Percentiles rank a stretch among this genome's conserved stretches.
These are phyloP conservation scores for Monochamus alternatus DNA, from an alignment of 2,888 invertebrate species.

Conservation along the genomic window DNA sequence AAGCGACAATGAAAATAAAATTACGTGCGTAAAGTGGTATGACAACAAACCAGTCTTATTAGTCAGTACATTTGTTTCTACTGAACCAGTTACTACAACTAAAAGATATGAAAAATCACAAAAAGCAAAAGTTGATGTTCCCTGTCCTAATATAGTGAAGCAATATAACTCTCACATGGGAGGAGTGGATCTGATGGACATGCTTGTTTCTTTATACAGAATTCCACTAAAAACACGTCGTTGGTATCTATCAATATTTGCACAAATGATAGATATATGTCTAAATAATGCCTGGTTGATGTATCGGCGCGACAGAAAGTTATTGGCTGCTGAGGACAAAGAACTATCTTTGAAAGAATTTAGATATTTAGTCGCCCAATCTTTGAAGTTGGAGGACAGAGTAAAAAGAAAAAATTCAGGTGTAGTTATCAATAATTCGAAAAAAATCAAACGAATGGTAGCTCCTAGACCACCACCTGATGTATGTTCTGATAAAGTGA, in stretches of 20 bases:
- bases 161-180: slow-evolving; percentile 40
- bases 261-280: slow-evolving; percentile 31
- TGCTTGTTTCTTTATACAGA: slow-evolving; percentile 35
- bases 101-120: slow-evolving; percentile 35
- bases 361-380: slow-evolving; percentile 26
- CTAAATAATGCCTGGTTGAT: slow-evolving; percentile 39
- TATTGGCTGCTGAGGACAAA: slow-evolving; percentile 25
- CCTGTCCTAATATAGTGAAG: slow-evolving; percentile 36
- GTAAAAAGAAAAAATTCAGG: slow-evolving; percentile 16
- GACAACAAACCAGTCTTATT: slow-evolving; percentile 37
- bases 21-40: slow-evolving; percentile 35
- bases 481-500: slow-evolving; percentile 19
- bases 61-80: slow-evolving; percentile 33
- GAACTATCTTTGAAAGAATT: slow-evolving; percentile 32
- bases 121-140: slow-evolving; percentile 33
- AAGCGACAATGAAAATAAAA: slow-evolving; percentile 25
- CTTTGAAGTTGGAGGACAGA: slow-evolving; percentile 27
- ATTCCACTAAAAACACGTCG: slow-evolving; percentile 35
- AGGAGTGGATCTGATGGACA: slow-evolving; percentile 34
- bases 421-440: slow-evolving; percentile 29
- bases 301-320: slow-evolving; percentile 26
- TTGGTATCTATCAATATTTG: slow-evolving; percentile 31
- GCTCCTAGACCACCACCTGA: slow-evolving; percentile 29
- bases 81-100: slow-evolving; percentile 28
- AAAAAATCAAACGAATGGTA: slow-evolving; percentile 25